Conservation (phyloP, 2,113 vertebrate species). For the Raphicerus campestris region DNA sequence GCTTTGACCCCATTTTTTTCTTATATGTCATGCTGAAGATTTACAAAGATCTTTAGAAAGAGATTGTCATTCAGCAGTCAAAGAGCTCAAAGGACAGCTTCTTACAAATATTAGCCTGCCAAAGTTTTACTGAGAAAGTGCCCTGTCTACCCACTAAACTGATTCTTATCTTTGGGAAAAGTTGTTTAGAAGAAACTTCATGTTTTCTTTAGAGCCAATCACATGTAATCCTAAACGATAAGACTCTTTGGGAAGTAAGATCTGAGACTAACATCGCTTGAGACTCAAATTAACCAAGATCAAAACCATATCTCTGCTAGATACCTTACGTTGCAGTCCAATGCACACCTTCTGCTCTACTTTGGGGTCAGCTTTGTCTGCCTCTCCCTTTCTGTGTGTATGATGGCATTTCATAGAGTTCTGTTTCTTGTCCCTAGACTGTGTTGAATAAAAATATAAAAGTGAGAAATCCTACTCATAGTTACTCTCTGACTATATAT, state of each 20-base stretch:
- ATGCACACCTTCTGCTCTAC: not conserved
- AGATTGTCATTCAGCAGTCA: not conserved
- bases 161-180: slow-evolving; percentile 5
- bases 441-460: not conserved
- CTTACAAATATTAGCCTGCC: not conserved
- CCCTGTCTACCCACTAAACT: not conserved
- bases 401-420: not conserved
- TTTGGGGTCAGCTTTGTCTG: not conserved
- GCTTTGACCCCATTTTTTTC: not conserved
- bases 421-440: not conserved
- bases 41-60: not conserved
- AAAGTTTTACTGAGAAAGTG: not conserved
- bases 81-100: not conserved
- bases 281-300: not conserved
- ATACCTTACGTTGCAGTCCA: not conserved
- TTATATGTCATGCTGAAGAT: not conserved
- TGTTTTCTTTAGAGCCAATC: not conserved
- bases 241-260: not conserved
- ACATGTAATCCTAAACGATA: not conserved
- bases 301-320: not conserved
- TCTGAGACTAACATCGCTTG: not conserved
- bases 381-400: not conserved
- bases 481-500: not conserved
- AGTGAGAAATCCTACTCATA: not conserved
- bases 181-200: not conserved